A percentile compares a stretch with the other conserved stretches of the same genome.
Conservation (phyloP, 1,140 invertebrate species). For the Sycobia sp. region DNA sequence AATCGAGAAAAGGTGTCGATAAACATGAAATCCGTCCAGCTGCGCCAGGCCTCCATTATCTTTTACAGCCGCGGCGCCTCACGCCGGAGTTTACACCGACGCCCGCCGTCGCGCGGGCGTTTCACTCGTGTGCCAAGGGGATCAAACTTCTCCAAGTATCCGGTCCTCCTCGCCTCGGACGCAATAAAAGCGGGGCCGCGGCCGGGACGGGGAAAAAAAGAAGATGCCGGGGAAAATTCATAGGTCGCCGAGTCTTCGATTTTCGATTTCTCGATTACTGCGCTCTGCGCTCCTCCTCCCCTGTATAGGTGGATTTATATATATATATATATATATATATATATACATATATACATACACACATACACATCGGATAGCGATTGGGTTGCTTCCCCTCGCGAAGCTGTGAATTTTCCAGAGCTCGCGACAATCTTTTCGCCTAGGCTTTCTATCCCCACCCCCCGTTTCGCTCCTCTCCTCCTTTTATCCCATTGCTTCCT, state of each 20-base stretch:
- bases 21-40: neutral
- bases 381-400: neutral
- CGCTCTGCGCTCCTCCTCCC: too few species aligned
- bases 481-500: slow-evolving; percentile 4
- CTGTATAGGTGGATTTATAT: too few species aligned
- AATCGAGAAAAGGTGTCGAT: too few species aligned
- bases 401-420: slow-evolving; percentile 5
- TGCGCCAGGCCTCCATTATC: slow-evolving; percentile 14
- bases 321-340: too few species aligned
- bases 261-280: slow-evolving; percentile 19
- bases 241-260: slow-evolving; percentile 5
- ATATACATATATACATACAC: too few species aligned
- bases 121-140: neutral
- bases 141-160: slow-evolving; percentile 18
- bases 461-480: too few species aligned
- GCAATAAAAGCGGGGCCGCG: too few species aligned
- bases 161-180: neutral
- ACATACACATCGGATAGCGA: neutral
- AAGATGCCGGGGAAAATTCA: neutral
- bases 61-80: too few species aligned
- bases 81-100: too few species aligned
- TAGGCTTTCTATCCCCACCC: too few species aligned
- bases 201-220: too few species aligned
- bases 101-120: too few species aligned
- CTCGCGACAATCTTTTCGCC: slow-evolving; percentile 13